phyloP scores from a whole-genome alignment of 2,113 vertebrate species.

The Psophia crepitans region DNA sequence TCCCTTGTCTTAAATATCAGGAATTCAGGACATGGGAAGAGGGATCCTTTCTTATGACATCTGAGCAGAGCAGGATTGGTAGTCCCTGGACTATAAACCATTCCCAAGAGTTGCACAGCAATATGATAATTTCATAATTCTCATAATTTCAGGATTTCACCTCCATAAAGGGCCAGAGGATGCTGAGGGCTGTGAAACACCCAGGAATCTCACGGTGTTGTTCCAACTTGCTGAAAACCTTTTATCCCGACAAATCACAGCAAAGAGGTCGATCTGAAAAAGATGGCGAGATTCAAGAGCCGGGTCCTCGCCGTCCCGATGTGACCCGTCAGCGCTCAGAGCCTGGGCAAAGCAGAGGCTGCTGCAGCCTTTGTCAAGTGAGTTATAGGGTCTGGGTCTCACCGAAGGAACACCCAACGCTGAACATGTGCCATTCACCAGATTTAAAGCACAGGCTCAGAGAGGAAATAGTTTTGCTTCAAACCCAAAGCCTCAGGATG shows the following conservation, averaged over 20 bases:
- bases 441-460: not conserved
- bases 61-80: not conserved
- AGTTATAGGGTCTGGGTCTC: not conserved
- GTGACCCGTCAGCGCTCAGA: accelerated
- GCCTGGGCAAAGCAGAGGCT: not conserved
- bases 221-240: not conserved
- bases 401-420: accelerated
- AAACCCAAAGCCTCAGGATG: not conserved
- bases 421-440: too few species aligned
- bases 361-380: not conserved
- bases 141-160: not conserved
- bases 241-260: not conserved
- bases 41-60: not conserved
- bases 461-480: not conserved
- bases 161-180: not conserved
- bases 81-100: not conserved
- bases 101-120: not conserved
- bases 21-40: not conserved
- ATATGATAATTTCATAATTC: too few species aligned
- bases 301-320: not conserved
- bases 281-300: not conserved
- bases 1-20: not conserved
- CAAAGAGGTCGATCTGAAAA: not conserved
- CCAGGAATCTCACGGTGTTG: not conserved
- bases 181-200: not conserved